Evolutionary conservation across 2,797 vertebrate genomes (phyloP).

Genomic region (Coluber constrictor): DNA sequence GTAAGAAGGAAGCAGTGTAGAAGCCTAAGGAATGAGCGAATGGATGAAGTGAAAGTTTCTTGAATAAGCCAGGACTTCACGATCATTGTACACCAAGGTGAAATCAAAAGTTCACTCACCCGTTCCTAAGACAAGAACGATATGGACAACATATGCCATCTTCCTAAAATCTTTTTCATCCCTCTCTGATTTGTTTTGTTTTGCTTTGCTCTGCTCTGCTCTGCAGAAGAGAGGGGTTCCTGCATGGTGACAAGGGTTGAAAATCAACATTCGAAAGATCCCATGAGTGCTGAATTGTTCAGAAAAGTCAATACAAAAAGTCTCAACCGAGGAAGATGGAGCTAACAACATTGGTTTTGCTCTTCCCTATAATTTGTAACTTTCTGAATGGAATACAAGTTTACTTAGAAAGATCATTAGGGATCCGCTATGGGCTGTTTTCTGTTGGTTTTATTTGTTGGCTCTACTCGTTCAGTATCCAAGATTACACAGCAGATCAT

Average conservation of each 20-base stretch:
- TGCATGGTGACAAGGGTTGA: background rate
- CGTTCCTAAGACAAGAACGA: background rate
- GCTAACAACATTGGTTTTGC: background rate
- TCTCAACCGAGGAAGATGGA: background rate
- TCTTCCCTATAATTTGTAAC: background rate
- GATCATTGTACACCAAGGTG: background rate
- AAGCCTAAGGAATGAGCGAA: background rate
- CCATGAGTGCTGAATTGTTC: background rate
- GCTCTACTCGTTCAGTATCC: background rate
- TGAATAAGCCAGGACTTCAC: background rate
- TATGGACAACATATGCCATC: background rate
- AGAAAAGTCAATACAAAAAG: background rate
- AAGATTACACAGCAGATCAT: background rate
- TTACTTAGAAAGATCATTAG: background rate
- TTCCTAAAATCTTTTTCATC: background rate
- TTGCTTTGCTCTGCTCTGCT: background rate
- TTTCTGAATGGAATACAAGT: background rate
- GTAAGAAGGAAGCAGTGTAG: background rate
- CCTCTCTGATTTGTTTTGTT: background rate
- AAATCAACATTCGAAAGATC: background rate
- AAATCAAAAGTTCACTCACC: background rate
- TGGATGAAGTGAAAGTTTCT: background rate
- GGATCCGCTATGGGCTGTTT: background rate
- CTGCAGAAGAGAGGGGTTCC: background rate
- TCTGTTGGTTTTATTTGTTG: background rate